phyloP scores from a whole-genome alignment of 2,797 vertebrate genomes.

The Glossophaga mutica region DNA sequence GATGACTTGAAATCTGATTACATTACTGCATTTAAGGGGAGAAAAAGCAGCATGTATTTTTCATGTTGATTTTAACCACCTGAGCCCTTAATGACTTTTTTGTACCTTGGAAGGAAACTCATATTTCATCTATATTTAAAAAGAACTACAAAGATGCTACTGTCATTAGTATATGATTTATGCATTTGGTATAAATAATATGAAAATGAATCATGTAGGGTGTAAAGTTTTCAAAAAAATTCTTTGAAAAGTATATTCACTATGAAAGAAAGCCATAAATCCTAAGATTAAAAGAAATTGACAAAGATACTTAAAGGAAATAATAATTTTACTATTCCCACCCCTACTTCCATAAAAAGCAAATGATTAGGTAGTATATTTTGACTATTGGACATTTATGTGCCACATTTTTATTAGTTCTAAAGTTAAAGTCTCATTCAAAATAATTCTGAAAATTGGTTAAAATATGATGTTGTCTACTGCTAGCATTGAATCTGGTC shows the following conservation, averaged over 20 bases:
- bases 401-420: conserved; percentile 53
- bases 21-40: conserved; percentile 86
- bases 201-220: conserved; percentile 44
- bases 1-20: conserved; percentile 98
- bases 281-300: conserved; percentile 43
- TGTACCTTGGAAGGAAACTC: conserved; percentile 83
- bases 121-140: conserved; percentile 82
- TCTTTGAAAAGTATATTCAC: conserved; percentile 44
- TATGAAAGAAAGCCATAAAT: conserved; percentile 39
- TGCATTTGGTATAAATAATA: conserved; percentile 61
- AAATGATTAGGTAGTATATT: conserved; percentile 42
- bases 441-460: conserved; percentile 68
- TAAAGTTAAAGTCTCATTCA: conserved; percentile 22
- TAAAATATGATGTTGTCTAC: conserved; percentile 27
- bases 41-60: conserved; percentile 90
- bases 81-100: conserved; percentile 91
- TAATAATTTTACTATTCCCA: conserved; percentile 57
- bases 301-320: conserved; percentile 54
- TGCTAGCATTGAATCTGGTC: conserved; percentile 45
- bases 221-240: conserved; percentile 70
- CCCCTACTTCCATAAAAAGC: neutral
- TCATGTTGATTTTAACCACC: conserved; percentile 97
- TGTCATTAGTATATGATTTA: conserved; percentile 71
- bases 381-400: conserved; percentile 37
- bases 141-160: conserved; percentile 72